Conservation (phyloP, 2,797 vertebrate genomes). For the Menidia menidia region DNA sequence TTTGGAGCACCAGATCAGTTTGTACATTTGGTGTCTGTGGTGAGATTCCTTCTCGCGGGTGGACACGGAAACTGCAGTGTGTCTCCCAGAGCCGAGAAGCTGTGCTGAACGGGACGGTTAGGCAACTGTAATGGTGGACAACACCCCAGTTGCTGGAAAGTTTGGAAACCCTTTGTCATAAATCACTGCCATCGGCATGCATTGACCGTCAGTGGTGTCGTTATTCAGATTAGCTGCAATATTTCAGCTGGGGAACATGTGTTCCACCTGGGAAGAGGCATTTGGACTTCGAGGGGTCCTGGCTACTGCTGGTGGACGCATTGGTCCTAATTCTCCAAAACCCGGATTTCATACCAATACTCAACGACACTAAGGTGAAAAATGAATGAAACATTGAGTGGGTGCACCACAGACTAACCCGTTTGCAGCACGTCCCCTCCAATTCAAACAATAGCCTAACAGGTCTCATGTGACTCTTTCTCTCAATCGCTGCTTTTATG, state of each 20-base stretch:
- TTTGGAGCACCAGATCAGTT: neutral
- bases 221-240: too few species aligned
- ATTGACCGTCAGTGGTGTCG: too few species aligned
- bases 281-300: neutral
- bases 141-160: too few species aligned
- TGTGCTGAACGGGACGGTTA: neutral
- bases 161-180: too few species aligned
- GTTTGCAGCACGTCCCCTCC: neutral
- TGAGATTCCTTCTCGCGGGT: neutral
- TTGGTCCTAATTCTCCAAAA: conserved; percentile 2
- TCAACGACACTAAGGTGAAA: conserved; percentile 9
- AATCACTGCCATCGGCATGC: too few species aligned
- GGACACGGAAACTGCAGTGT: neutral
- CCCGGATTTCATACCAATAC: conserved; percentile 10
- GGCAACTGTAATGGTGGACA: neutral
- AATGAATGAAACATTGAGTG: neutral
- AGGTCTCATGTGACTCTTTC: conserved; percentile 7
- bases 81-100: neutral
- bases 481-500: conserved; percentile 36
- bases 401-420: conserved; percentile 3
- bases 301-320: conserved; percentile 1
- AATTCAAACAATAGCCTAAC: conserved; percentile 22
- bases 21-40: neutral
- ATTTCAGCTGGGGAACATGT: too few species aligned
- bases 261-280: neutral